Base-by-base conservation (phyloP, 1,140 invertebrate genomes). In the Antheraea mylitta region DNA sequence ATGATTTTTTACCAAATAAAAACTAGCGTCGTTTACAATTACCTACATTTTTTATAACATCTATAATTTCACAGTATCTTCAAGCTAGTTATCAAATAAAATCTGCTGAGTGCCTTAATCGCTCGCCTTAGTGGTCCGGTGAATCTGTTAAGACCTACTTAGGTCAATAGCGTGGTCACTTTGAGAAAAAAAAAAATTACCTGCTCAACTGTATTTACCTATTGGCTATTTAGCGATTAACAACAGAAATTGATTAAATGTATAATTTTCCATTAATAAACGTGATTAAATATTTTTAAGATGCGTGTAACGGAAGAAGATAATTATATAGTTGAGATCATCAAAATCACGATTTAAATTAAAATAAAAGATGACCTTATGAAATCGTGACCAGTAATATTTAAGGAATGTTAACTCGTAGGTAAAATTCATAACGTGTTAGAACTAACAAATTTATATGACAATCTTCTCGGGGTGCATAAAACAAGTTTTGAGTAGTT, bases 251-350 rank as follows among this genome's bases (percentile, higher is more conserved):
- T 16, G 13, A 53, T 16, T 53, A 53, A 16, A 53, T 6, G 16
- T 16, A 16, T 53, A 16, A 53, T 53, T 53, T 16, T n/a, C 5
- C 11, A 53, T 53, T 53, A 16, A 7, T 13, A 53, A 53, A 53
- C 45, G 10, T 53, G 10, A 53, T 53, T n/a, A 53, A 6, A 53
- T 30, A 30, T 30, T 30, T 30, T 30, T 30, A 30, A 30, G 22
- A 30, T 30, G 22, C 22, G 22, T 30, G 64, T 38, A 64, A 48
- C 59, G 45, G 60, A 60, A 66, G 70, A 75, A 75, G 72, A 68
- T 66, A 67, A 66, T 58, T 66, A 58, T 19, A 48, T 68, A 18
- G 65, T 53, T 81, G 79, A 81, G 79, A 78, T 81, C 79, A 79
- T 78, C 77, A 71, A 16, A 71, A 77, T 71, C 60, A 71, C 59